Evolutionary conservation across 1,140 invertebrate species (phyloP).

Genomic region (Gryon sp.): DNA sequence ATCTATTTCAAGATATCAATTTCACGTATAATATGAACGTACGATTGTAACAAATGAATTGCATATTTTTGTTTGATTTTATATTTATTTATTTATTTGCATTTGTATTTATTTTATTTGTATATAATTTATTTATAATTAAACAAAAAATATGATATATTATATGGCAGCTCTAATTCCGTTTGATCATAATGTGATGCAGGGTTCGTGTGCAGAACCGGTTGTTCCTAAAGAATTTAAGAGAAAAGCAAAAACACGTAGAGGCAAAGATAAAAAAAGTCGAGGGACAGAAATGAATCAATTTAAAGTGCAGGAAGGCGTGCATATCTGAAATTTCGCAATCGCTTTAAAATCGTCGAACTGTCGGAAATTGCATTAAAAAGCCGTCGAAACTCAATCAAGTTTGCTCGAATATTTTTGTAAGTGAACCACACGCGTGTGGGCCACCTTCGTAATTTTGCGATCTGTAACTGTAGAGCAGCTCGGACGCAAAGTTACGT

Average conservation of each 20-base stretch:
- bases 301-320: conserved; percentile 2
- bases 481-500: conserved; percentile 7
- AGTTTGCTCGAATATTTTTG: conserved; percentile 34
- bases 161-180: no score
- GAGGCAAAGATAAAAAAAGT: no score
- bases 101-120: no score
- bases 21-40: no score
- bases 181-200: conserved; percentile 27
- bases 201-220: conserved; percentile 33
- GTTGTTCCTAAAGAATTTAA: conserved; percentile 41
- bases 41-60: background rate
- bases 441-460: no score
- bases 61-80: background rate
- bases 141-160: no score
- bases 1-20: no score
- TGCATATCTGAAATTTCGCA: conserved; percentile 33
- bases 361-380: background rate
- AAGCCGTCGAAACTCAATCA: conserved; percentile 28
- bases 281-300: background rate
- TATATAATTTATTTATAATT: no score
- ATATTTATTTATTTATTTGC: background rate
- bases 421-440: conserved; percentile 17
- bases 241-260: conserved; percentile 1
- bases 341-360: conserved; percentile 3
- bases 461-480: no score